A percentile compares a stretch with the other conserved stretches of the same genome.
Evolutionary conservation across 2,888 invertebrate genomes (phyloP).

Genomic region (Heteromurus nitidus): DNA sequence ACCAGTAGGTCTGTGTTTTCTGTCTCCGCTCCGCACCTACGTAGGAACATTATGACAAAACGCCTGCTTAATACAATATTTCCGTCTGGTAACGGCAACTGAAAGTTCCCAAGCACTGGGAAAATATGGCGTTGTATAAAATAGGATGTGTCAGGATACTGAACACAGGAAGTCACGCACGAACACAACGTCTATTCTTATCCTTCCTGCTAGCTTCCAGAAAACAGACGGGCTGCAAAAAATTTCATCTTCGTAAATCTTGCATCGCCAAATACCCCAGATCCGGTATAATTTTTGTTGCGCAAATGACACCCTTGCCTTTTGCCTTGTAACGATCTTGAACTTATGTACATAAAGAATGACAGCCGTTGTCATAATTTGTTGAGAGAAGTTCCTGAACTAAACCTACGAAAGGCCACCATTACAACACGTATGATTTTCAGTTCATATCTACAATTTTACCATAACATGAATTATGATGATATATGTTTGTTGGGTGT

Average conservation of each 20-base stretch:
- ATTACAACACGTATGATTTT: conserved; percentile 14
- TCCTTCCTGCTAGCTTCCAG: conserved; percentile 42
- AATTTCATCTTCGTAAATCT: conserved; percentile 30
- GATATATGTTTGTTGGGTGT: conserved; percentile 14
- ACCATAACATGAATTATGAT: conserved; percentile 14
- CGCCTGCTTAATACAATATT: no score
- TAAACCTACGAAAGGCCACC: no score
- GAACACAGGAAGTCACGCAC: conserved; percentile 55
- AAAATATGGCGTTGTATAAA: conserved; percentile 3
- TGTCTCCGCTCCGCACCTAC: not conserved
- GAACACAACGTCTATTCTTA: conserved; percentile 32
- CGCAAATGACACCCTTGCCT: conserved; percentile 39
- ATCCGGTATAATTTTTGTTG: conserved; percentile 19
- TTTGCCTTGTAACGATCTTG: conserved; percentile 44
- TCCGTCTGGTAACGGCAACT: no score
- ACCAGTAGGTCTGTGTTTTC: no score
- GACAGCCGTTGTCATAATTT: conserved; percentile 34
- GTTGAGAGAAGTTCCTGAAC: not conserved
- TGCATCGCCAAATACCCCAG: conserved; percentile 21
- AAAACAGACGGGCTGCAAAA: conserved; percentile 1
- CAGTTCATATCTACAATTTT: conserved; percentile 11
- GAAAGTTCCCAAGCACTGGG: conserved; percentile 8
- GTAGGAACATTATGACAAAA: no score
- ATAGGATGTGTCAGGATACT: conserved; percentile 29
- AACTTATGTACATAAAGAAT: conserved; percentile 32